A percentile compares a stretch with the other conserved stretches of the same genome.
These are phyloP conservation scores for Electrophaes corylata DNA, from an alignment of 2,888 invertebrate species.

Conservation along the genomic window DNA sequence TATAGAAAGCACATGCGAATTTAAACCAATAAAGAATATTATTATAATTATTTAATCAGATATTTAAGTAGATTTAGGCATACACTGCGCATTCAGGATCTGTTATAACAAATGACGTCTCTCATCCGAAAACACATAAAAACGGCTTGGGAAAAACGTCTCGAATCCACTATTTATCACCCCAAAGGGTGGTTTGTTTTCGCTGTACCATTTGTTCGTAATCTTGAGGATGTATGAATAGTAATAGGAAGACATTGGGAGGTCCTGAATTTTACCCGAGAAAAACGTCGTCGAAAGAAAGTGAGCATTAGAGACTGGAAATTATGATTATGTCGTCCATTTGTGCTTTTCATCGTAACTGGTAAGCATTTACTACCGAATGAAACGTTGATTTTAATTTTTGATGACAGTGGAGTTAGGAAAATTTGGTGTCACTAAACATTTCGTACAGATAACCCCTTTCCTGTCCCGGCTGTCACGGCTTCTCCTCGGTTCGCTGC, in stretches of 20 bases:
- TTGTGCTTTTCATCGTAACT: not conserved
- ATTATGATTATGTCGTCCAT: not conserved
- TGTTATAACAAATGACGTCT: slow-evolving; percentile 57
- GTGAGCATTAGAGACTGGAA: slow-evolving; percentile 7
- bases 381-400: not conserved
- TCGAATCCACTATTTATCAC: slow-evolving; percentile 51
- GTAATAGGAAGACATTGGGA: slow-evolving; percentile 21
- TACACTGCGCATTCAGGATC: slow-evolving; percentile 28
- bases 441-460: slow-evolving; percentile 20
- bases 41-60: slow-evolving; percentile 28
- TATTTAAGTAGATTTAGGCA: slow-evolving; percentile 39
- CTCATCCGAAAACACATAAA: slow-evolving; percentile 52
- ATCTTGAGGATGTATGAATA: slow-evolving; percentile 30
- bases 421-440: slow-evolving; percentile 13
- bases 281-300: slow-evolving; percentile 1
- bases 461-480: slow-evolving; percentile 19
- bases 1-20: slow-evolving; percentile 12
- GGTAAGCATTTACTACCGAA: not conserved
- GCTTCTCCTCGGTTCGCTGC: slow-evolving; percentile 30
- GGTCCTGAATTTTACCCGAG: slow-evolving; percentile 10
- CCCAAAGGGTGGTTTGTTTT: slow-evolving; percentile 35
- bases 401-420: slow-evolving; percentile 1
- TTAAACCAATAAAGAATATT: slow-evolving; percentile 25
- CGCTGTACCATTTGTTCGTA: slow-evolving; percentile 34
- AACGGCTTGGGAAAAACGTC: slow-evolving; percentile 39